Conservation (phyloP, 2,113 vertebrate species). For the Rutilus rutilus region DNA sequence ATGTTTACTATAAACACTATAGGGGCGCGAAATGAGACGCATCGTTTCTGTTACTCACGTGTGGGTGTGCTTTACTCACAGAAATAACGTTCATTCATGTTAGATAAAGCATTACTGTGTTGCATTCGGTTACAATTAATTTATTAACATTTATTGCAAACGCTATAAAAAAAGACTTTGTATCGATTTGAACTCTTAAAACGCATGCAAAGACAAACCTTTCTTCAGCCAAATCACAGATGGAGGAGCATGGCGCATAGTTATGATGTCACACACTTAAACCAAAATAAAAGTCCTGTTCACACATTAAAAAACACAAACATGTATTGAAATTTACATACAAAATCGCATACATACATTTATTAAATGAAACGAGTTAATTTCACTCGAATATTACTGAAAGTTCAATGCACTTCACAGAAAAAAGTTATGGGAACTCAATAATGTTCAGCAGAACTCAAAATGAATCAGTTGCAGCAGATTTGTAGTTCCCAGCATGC, state of each 20-base stretch:
- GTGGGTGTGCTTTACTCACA: not conserved
- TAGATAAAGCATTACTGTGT: not conserved
- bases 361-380: no score
- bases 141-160: no score
- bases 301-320: not conserved
- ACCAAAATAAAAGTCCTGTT: not conserved
- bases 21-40: not conserved
- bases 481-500: no score
- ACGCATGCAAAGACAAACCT: constrained; percentile 6
- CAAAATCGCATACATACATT: no score
- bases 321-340: no score
- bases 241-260: not conserved
- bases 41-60: not conserved
- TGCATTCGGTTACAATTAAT: not conserved
- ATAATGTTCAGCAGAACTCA: no score
- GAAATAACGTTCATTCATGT: not conserved
- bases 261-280: not conserved
- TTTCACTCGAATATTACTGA: no score
- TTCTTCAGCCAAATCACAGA: not conserved
- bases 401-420: no score
- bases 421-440: no score
- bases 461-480: no score
- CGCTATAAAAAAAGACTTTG: not conserved
- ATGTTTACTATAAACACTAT: no score
- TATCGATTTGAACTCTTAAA: not conserved